Evolutionary conservation across 2,797 vertebrate species (phyloP), one percentile per base, ranked within the genome.

Genomic region (Chaetophractus vellerosus): DNA sequence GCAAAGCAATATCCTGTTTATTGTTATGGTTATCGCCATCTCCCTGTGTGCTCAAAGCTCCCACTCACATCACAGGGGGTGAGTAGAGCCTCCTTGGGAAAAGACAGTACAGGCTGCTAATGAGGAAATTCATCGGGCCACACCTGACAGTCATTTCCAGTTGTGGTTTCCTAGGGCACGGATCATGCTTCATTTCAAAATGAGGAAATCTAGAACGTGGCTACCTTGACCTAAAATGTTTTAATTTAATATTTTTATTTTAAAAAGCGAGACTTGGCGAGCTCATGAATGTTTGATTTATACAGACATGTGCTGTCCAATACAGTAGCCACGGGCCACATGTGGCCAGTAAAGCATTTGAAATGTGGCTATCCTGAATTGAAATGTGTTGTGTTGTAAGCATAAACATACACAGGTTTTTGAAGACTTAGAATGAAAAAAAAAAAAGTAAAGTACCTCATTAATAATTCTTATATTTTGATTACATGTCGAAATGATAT

Each of bases 341-440:
- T 6, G 66, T 89, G 91, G 66, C 72, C 64, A 75, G 55, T 69
- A 84, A 94, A 72, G 21, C 81, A 76, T 75, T 66, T 57, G 90
- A 79, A 82, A 88, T 33, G 76, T 79, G 89, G 11, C 59, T 68
- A 26, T 45, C 57, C 23, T 5, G 5, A 71, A 81, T 52, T 75
- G 33, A 85, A 41, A 78, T 18, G 59, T 24, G 9, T 31, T 18
- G 59, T 24, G 9, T 31, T 21, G 0, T 19, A 16, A 19, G 52
- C 45, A 8, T 19, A 74, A 93, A 76, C 12, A 66, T 9, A 28
- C 19, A 4, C 15, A 45, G 36, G n/a, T 45, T 85, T 93, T 75
- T 82, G 80, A 88, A 85, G 36, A 41, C 14, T 19, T 26, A 41
- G 23, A 76, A 80, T 31, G 6, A 41, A 61, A 68, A 89, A 41